phyloP scores from a whole-genome alignment of 1,140 invertebrate species.

The Apis laboriosa region DNA sequence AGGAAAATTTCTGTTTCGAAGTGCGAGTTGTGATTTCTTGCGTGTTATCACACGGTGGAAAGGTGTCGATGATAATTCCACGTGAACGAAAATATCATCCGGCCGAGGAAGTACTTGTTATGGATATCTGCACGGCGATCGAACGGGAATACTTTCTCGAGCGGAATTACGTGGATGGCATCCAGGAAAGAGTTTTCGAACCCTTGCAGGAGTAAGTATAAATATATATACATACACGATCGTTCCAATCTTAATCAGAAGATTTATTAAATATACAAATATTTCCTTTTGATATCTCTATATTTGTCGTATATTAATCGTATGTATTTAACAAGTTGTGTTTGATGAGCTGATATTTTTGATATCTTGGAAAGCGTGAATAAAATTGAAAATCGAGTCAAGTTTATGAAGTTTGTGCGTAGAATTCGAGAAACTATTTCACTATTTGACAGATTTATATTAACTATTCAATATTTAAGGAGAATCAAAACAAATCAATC shows the following conservation, averaged over 20 bases:
- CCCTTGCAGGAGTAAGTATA: constrained; percentile 52
- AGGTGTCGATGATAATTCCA: constrained; percentile 4
- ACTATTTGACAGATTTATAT: neutral
- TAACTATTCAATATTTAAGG: neutral
- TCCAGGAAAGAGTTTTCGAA: constrained; percentile 52
- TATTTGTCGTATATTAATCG: neutral
- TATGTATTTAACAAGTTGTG: neutral
- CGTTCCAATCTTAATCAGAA: neutral
- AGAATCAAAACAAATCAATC: too few relatives aligned
- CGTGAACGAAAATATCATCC: neutral
- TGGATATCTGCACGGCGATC: constrained; percentile 44
- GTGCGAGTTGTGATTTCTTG: neutral
- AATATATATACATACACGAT: constrained; percentile 19
- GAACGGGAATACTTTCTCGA: constrained; percentile 48
- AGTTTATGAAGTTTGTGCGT: neutral
- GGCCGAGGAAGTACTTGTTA: constrained; percentile 38
- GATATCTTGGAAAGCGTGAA: neutral
- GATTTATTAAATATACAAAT: neutral
- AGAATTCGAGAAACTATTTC: neutral
- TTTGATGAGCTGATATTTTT: neutral
- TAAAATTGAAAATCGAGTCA: neutral
- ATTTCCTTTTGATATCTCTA: neutral
- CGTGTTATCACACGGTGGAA: neutral
- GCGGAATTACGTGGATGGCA: constrained; percentile 48
- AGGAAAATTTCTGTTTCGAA: neutral